phyloP scores from a whole-genome alignment of 1,140 invertebrate species.

The Cyphomyrmex costatus region DNA sequence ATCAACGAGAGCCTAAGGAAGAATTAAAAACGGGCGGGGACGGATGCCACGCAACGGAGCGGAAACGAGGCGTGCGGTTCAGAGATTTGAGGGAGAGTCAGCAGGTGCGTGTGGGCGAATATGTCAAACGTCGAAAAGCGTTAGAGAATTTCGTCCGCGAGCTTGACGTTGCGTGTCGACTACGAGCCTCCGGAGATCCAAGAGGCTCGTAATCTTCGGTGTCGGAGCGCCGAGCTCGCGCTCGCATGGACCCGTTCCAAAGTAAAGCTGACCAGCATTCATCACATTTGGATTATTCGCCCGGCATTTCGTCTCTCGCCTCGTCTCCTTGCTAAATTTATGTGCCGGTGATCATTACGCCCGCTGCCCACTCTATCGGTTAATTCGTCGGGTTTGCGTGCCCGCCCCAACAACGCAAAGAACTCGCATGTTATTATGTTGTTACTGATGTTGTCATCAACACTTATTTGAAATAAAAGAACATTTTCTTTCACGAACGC shows the following conservation, averaged over 20 bases:
- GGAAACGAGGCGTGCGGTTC: conserved; percentile 36
- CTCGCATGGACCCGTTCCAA: conserved; percentile 79
- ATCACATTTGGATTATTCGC: conserved; percentile 79
- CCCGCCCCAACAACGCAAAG: background rate
- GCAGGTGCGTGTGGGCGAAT: conserved; percentile 73
- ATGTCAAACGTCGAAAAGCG: conserved; percentile 80
- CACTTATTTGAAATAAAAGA: background rate
- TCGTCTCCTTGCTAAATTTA: conserved; percentile 78
- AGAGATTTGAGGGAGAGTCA: conserved; percentile 57
- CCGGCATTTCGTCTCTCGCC: conserved; percentile 73
- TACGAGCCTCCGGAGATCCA: conserved; percentile 46
- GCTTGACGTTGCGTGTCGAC: conserved; percentile 78
- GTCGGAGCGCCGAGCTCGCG: conserved; percentile 59
- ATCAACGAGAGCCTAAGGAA: conserved; percentile 17
- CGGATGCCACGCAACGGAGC: conserved; percentile 54
- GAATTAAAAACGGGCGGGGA: conserved; percentile 39
- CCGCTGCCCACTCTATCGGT: conserved; percentile 69
- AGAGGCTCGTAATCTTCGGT: conserved; percentile 47
- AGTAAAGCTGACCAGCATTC: conserved; percentile 78
- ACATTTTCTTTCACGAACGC: background rate
- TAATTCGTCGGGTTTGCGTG: conserved; percentile 66
- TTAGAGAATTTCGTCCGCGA: conserved; percentile 77
- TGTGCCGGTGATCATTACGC: conserved; percentile 75
- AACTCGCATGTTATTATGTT: conserved; percentile 11
- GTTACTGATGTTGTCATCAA: background rate